Evolutionary conservation across 2,888 invertebrate species (phyloP).

Genomic region (Coenonympha arcania): DNA sequence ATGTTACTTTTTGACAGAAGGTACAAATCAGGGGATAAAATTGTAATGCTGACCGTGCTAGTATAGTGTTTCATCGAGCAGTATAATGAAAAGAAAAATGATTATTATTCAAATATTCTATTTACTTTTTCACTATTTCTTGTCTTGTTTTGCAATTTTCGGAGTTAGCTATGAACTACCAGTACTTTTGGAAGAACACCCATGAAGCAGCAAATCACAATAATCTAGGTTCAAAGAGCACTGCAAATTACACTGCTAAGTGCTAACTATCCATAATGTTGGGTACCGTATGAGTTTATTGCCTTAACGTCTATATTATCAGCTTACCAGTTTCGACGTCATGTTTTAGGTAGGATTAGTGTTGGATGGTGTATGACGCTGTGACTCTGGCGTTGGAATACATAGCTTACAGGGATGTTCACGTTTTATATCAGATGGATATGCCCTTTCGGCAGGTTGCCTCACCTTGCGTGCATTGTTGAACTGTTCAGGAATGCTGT

Average conservation of each 20-base stretch:
- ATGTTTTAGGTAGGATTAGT: constrained; percentile 31
- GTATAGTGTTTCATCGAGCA: no score
- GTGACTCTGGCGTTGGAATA: constrained; percentile 46
- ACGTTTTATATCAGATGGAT: constrained; percentile 61
- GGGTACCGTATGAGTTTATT: constrained; percentile 1
- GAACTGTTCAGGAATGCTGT: constrained; percentile 43
- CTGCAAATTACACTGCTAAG: constrained; percentile 2
- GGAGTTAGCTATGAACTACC: no score
- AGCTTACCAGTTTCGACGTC: constrained; percentile 60
- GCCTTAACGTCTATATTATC: constrained; percentile 9
- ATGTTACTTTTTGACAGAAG: no score
- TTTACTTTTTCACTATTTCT: no score
- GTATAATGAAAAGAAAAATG: no score
- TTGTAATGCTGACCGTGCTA: no score
- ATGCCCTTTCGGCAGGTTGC: constrained; percentile 67
- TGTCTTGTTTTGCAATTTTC: no score
- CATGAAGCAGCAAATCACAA: background rate
- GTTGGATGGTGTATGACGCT: constrained; percentile 39
- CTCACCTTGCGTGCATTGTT: constrained; percentile 66
- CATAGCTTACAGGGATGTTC: constrained; percentile 55
- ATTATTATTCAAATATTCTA: no score
- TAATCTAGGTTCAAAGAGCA: constrained; percentile 4
- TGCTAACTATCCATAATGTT: background rate
- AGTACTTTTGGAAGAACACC: background rate
- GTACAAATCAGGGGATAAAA: no score